Conservation (phyloP, 2,113 vertebrate species). For the Archocentrus centrarchus region DNA sequence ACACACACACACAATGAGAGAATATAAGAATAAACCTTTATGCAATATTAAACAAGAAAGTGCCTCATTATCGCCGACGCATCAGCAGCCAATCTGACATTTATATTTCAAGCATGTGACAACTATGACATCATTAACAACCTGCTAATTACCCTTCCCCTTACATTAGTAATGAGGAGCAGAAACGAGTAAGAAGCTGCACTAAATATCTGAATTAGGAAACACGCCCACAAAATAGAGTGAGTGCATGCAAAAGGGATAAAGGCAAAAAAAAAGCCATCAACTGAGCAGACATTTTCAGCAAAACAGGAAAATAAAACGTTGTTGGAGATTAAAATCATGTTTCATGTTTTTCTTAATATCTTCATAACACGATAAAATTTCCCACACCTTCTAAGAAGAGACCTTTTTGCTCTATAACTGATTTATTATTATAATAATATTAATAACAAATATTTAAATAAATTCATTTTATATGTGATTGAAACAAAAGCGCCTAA, state of each 20-base stretch:
- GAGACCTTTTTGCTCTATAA: neutral
- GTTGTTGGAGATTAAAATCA: neutral
- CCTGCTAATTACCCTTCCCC: slow-evolving; percentile 39
- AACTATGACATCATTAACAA: slow-evolving; percentile 43
- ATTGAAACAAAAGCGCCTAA: neutral
- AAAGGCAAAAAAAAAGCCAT: neutral
- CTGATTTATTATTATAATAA: neutral
- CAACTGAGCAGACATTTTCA: neutral
- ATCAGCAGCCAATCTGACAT: slow-evolving; percentile 32
- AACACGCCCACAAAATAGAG: neutral
- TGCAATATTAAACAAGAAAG: slow-evolving; percentile 28
- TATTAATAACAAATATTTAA: neutral
- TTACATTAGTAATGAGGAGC: slow-evolving; percentile 36
- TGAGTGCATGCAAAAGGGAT: neutral
- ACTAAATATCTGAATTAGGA: neutral
- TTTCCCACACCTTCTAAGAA: neutral
- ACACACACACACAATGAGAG: neutral
- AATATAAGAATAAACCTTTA: slow-evolving; percentile 10
- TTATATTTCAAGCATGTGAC: slow-evolving; percentile 35
- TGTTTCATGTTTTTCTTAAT: neutral
- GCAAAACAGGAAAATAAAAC: neutral
- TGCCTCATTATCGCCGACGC: neutral
- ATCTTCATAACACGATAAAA: neutral
- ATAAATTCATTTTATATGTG: neutral
- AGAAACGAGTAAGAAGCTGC: neutral